These are phyloP conservation scores for Diploscapter pachys DNA, from an alignment of 1,140 invertebrate genomes.

Conservation along the genomic window DNA sequence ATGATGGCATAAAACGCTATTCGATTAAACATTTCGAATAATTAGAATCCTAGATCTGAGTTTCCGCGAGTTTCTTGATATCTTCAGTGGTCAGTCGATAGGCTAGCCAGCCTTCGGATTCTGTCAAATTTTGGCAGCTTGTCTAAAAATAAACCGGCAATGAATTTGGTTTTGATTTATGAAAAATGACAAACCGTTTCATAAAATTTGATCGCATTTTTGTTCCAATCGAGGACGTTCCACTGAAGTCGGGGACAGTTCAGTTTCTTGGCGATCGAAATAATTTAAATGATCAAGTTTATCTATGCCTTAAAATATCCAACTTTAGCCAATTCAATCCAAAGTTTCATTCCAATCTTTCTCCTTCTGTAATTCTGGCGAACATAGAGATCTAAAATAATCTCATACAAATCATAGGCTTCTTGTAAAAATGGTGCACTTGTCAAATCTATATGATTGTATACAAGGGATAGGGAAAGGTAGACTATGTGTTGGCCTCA, in stretches of 20 bases:
- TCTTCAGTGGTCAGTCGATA: slow-evolving; percentile 66
- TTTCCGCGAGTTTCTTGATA: slow-evolving; percentile 58
- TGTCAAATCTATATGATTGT: no score
- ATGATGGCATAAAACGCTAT: no score
- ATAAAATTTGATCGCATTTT: slow-evolving; percentile 72
- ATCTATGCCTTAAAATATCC: no score
- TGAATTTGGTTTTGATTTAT: neutral
- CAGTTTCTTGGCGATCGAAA: slow-evolving; percentile 63
- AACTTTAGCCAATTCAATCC: slow-evolving; percentile 68
- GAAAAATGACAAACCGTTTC: slow-evolving; percentile 58
- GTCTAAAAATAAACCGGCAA: slow-evolving; percentile 45
- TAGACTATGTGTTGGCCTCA: no score
- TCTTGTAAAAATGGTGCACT: no score
- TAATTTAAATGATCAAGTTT: no score
- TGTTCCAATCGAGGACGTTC: slow-evolving; percentile 78
- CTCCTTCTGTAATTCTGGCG: slow-evolving; percentile 66
- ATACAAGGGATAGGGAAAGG: no score
- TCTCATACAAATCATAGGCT: no score
- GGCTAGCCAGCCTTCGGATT: slow-evolving; percentile 70
- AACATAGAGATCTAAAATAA: slow-evolving; percentile 71
- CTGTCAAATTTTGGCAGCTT: slow-evolving; percentile 70
- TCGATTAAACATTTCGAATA: no score
- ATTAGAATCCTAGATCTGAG: no score
- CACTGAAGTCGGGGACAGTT: slow-evolving; percentile 71
- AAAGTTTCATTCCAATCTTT: slow-evolving; percentile 72